Evolutionary conservation across 2,888 invertebrate species (phyloP).

Genomic region (Fissipunctia ypsillon): DNA sequence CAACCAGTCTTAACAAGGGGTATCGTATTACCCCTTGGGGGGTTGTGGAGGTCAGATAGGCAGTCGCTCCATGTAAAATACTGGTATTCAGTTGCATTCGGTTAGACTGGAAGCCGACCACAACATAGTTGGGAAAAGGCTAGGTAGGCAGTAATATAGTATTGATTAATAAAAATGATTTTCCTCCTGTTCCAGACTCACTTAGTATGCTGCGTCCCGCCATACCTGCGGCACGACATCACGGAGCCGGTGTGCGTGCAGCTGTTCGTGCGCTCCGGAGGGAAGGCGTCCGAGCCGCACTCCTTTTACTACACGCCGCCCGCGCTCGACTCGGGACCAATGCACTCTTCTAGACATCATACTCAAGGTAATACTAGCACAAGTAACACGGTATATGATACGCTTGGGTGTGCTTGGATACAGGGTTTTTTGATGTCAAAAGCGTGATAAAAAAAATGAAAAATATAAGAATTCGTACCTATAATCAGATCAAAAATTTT

Average conservation of each 20-base stretch:
- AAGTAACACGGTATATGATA: constrained; percentile 74
- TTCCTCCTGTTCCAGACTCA: constrained; percentile 92
- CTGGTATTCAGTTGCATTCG: too few species aligned
- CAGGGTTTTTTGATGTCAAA: constrained; percentile 50
- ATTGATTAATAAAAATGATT: not conserved
- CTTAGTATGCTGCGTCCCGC: constrained; percentile 96
- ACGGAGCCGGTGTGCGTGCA: constrained; percentile 93
- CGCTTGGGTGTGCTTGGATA: constrained; percentile 45
- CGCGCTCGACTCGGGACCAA: constrained; percentile 76
- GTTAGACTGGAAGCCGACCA: too few species aligned
- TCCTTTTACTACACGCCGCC: constrained; percentile 94
- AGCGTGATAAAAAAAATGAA: not conserved
- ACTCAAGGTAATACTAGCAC: constrained; percentile 63
- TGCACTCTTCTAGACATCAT: constrained; percentile 80
- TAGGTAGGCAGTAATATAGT: too few species aligned
- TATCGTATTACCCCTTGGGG: too few species aligned
- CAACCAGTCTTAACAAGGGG: too few species aligned
- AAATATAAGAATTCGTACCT: too few species aligned
- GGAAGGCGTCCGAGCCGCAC: constrained; percentile 96
- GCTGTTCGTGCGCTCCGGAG: constrained; percentile 95
- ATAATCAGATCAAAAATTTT: not conserved
- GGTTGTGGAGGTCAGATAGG: too few species aligned
- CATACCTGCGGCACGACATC: constrained; percentile 93
- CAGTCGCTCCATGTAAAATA: too few species aligned
- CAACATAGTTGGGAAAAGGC: too few species aligned